These are phyloP conservation scores for Ceraclea dissimilis DNA, from an alignment of 2,888 invertebrate genomes.

Conservation along the genomic window DNA sequence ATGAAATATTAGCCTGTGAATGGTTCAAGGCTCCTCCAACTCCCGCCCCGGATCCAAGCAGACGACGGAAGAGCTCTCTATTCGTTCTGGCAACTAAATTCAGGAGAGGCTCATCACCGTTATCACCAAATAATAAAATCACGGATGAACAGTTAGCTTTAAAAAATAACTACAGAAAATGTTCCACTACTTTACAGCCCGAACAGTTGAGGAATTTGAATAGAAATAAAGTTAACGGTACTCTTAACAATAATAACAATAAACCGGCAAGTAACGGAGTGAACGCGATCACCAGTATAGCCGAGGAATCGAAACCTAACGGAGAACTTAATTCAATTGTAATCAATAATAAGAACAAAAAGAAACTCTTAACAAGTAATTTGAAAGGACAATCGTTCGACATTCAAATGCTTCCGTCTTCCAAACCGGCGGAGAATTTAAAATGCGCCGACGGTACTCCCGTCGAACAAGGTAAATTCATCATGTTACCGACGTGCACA, in stretches of 20 bases:
- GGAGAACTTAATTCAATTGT: conserved; percentile 10
- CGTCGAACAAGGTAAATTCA: conserved; percentile 37
- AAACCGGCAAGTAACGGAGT: conserved; percentile 5
- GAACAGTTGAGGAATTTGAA: conserved; percentile 20
- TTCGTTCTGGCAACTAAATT: conserved; percentile 24
- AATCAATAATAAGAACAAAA: neutral
- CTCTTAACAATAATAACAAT: conserved; percentile 12
- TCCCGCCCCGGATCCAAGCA: conserved; percentile 22
- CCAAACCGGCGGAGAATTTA: conserved; percentile 32
- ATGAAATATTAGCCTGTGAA: conserved; percentile 44
- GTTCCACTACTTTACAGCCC: conserved; percentile 23
- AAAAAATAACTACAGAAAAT: conserved; percentile 27
- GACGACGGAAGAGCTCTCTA: conserved; percentile 24
- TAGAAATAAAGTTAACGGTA: conserved; percentile 14
- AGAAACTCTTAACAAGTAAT: conserved; percentile 8
- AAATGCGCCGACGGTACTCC: conserved; percentile 31
- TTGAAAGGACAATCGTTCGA: conserved; percentile 34
- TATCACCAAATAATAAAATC: conserved; percentile 27
- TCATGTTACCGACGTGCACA: conserved; percentile 38
- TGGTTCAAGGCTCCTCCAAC: conserved; percentile 44
- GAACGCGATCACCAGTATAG: conserved; percentile 17
- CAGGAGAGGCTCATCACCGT: conserved; percentile 35
- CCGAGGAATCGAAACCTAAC: conserved; percentile 19
- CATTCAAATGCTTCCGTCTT: conserved; percentile 26
- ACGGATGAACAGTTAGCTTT: conserved; percentile 24